These are phyloP conservation scores for Channallabes apus DNA, from an alignment of 2,797 vertebrate genomes.

Conservation along the genomic window DNA sequence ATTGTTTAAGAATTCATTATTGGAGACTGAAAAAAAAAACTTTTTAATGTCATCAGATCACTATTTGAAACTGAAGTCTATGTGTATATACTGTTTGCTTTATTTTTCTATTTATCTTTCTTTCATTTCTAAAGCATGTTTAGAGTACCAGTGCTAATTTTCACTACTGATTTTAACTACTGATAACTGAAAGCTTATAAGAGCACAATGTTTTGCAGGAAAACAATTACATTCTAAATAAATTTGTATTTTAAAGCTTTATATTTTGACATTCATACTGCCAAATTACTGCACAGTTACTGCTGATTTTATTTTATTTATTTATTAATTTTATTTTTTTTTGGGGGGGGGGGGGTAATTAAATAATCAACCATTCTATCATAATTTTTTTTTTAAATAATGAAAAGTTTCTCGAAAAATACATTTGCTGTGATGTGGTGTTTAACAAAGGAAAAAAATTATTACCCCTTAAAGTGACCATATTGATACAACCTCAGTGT, in stretches of 20 bases:
- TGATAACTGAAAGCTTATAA: background rate
- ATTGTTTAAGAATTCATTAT: slow-evolving; percentile 1
- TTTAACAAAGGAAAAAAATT: no score
- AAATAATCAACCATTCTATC: no score
- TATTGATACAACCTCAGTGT: no score
- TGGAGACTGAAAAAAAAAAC: background rate
- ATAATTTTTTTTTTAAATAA: no score
- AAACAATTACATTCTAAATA: background rate
- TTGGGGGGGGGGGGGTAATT: no score
- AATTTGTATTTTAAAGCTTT: background rate
- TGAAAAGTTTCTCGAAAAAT: no score
- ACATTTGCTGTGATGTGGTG: no score
- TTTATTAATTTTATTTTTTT: no score
- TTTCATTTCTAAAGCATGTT: background rate
- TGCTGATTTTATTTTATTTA: no score
- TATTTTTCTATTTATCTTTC: background rate
- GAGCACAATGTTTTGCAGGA: background rate
- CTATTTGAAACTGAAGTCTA: background rate
- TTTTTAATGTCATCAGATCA: background rate
- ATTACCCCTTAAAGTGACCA: no score
- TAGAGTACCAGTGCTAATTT: background rate
- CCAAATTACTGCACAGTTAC: background rate
- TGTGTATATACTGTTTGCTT: background rate
- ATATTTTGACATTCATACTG: background rate
- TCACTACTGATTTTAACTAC: background rate